Base-by-base conservation (phyloP, 1,140 invertebrate genomes). In the Eriocheir sinensis region DNA sequence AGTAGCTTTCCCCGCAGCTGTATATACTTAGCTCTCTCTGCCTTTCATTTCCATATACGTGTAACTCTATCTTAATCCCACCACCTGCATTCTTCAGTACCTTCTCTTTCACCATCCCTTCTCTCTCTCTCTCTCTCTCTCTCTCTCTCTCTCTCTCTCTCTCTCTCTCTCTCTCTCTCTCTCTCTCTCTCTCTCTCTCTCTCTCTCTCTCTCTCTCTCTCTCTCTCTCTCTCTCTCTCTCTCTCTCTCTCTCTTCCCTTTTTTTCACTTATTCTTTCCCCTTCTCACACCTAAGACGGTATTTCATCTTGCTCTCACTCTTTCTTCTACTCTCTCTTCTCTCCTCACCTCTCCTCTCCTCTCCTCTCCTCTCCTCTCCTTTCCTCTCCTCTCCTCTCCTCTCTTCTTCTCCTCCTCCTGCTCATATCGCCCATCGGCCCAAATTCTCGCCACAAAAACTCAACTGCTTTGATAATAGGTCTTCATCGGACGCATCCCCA, bases 161-260 rank as follows among this genome's bases (percentile, higher is more conserved):
- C 53, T 72, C 53, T 72, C 53, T 72, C 53, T 72, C 53, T 72
- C 53, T 72, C 53, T 72, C 53, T 72, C 53, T 72, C 53, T 72
- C 53, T 72, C 53, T 72, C 53, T 72, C 53, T 72, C 53, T 72
- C 53, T 72, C 53, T 72, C 53, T 72, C 53, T 72, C 53, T 72
- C 53, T 72, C 53, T 72, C 53, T 72, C 53, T 72, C 53, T 72
- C 53, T 72, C 53, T 72, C 53, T 72, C 53, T 72, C 53, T 72
- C 53, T 72, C 53, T 72, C 53, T 72, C 53, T 72, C 53, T 72
- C 53, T 72, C 53, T 72, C 53, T 72, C 53, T 72, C 53, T 27
- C 53, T n/a, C n/a, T n/a, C n/a, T n/a, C n/a, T n/a, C n/a, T n/a
- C n/a, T n/a, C n/a, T n/a, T n/a, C n/a, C n/a, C n/a, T n/a, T n/a